Base-by-base conservation (phyloP, 2,113 vertebrate species). In the Antigone vipio region DNA sequence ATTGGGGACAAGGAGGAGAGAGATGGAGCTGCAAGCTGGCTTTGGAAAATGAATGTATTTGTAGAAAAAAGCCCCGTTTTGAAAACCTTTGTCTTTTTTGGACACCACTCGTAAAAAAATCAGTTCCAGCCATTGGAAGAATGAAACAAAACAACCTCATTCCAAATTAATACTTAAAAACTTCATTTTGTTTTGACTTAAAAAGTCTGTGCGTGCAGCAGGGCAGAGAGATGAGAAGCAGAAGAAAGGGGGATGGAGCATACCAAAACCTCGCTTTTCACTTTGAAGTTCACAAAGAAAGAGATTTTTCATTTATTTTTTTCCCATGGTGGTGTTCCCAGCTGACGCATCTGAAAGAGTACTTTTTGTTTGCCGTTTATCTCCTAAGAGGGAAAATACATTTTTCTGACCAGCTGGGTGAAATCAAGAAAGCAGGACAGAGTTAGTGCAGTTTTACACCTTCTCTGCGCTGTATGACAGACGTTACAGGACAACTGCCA, bases 81-180 rank as follows among this genome's bases (percentile, higher is more conserved):
- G 45, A 75, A 90, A 90, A 91, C 40, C 15, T 84, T 74, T 26
- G 55, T 74, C 0, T 0, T 60, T 88, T 91, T 95, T 94, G 84
- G 93, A 81, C 52, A 53, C 52, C 15, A 42, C 9, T 91, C 6
- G 3, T 62, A 63, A 75, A 73, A 68, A 78, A 62, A 74, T 84
- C 83, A 24, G 26, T 92, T 95, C 77, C 87, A 94, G 53, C 76
- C 52, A 60, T 76, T 88, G 63, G 49, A 91, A 85, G 58, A 92
- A 82, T 79, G 74, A 87, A 96, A 60, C 62, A 96, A 94, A 95
- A 76, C 69, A 80, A 94, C 75, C 35, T 92, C 6, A 49, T 92
- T 95, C 42, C 0, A 0, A 63, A 73, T 92, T 89, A 95, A 88
- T 76, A 73, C 58, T 93, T 95, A 87, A 12, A 88, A 89, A 85